These are phyloP conservation scores for Matsumyia berberina DNA, from an alignment of 2,888 invertebrate species.

Conservation along the genomic window DNA sequence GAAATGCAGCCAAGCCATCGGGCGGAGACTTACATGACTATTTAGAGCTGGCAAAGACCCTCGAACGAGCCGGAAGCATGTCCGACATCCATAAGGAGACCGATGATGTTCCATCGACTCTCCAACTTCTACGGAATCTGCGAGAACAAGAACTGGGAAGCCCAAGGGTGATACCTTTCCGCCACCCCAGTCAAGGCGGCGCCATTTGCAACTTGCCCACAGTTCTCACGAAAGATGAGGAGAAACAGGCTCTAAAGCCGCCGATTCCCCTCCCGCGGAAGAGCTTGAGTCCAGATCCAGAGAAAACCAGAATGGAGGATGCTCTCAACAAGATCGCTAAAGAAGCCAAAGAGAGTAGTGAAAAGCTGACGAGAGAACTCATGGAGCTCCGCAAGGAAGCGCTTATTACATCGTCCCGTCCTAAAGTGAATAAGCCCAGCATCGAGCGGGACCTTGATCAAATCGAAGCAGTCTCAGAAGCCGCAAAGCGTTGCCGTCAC, in stretches of 20 bases:
- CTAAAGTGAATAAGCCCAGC: conserved; percentile 78
- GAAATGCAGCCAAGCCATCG: conserved; percentile 85
- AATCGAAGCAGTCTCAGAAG: conserved; percentile 85
- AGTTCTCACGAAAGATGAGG: conserved; percentile 78
- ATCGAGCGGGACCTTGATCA: conserved; percentile 83
- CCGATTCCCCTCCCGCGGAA: conserved; percentile 86
- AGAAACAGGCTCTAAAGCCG: conserved; percentile 82
- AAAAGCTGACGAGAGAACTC: conserved; percentile 88
- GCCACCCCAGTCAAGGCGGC: conserved; percentile 83
- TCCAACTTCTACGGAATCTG: conserved; percentile 81
- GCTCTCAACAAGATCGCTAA: conserved; percentile 89
- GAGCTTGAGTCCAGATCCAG: conserved; percentile 84
- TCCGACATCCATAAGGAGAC: conserved; percentile 85
- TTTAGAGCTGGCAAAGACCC: conserved; percentile 85
- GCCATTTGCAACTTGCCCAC: conserved; percentile 83
- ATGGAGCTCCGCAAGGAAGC: conserved; percentile 85
- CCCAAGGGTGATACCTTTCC: conserved; percentile 79
- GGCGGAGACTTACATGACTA: conserved; percentile 86
- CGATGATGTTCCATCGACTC: conserved; percentile 81
- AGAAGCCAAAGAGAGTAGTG: conserved; percentile 91
- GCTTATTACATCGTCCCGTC: conserved; percentile 80
- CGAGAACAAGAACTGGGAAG: conserved; percentile 80
- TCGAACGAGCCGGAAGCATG: conserved; percentile 88
- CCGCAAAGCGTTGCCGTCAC: conserved; percentile 85
- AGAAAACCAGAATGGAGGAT: conserved; percentile 87